Evolutionary conservation across 92 coral and sea anemone species (phyloP).

Genomic region (Desmophyllum pertusum): DNA sequence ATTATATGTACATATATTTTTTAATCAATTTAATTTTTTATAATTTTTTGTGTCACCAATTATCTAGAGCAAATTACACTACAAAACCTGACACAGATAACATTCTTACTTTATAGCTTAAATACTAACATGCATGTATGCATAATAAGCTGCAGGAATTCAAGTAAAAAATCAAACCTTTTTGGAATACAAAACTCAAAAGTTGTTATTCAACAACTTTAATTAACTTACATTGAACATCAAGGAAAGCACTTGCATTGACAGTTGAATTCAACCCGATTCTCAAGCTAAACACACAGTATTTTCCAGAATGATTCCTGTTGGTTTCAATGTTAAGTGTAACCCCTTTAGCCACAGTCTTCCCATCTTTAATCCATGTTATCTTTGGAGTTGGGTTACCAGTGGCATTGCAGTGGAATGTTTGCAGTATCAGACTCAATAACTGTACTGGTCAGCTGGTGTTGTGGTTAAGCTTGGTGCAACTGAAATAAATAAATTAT

Average conservation of each 20-base stretch:
- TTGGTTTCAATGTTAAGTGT: background rate
- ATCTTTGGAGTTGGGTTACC: conserved; percentile 4
- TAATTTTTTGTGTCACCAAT: too few species aligned
- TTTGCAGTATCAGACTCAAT: background rate
- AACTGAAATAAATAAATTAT: background rate
- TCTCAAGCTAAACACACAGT: background rate
- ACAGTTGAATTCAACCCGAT: background rate
- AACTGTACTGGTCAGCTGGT: background rate
- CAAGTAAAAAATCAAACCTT: too few species aligned
- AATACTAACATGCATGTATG: too few species aligned
- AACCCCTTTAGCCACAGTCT: background rate
- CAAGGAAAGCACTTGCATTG: background rate
- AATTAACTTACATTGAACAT: background rate
- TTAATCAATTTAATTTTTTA: too few species aligned
- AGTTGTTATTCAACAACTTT: too few species aligned
- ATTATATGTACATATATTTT: too few species aligned
- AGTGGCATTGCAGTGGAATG: conserved; percentile 9
- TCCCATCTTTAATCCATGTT: background rate
- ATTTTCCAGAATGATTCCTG: background rate
- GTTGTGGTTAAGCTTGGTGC: background rate
- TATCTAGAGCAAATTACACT: too few species aligned
- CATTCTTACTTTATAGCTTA: too few species aligned
- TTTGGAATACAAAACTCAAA: too few species aligned
- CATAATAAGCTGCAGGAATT: too few species aligned
- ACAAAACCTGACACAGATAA: too few species aligned